Conservation (phyloP, 2,888 invertebrate genomes). For the Microctonus aethiopoides region DNA sequence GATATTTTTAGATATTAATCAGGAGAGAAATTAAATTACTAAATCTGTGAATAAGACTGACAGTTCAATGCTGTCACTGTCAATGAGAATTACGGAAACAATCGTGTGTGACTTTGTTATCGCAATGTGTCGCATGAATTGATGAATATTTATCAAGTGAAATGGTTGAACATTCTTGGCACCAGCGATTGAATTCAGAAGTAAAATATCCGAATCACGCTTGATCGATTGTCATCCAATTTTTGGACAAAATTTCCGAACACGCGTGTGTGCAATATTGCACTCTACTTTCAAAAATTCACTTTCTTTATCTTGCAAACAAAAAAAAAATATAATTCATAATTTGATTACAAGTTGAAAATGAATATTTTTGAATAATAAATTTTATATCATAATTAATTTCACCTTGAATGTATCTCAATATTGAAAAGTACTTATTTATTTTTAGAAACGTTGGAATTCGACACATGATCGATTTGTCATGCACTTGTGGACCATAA, state of each 20-base stretch:
- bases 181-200: neutral
- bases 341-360: too few relatives aligned
- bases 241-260: neutral
- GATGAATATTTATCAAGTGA: slow-evolving; percentile 47
- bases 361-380: too few relatives aligned
- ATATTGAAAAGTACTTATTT: neutral
- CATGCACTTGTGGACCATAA: neutral
- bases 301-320: neutral
- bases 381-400: too few relatives aligned
- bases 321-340: neutral
- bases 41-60: neutral
- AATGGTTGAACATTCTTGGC: slow-evolving; percentile 31
- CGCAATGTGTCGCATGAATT: slow-evolving; percentile 19
- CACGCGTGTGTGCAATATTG: neutral
- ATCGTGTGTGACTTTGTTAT: neutral
- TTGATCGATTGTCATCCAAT: slow-evolving; percentile 13
- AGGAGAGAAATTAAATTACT: neutral
- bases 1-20: neutral
- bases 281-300: neutral
- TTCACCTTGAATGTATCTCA: too few relatives aligned
- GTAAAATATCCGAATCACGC: neutral
- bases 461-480: neutral
- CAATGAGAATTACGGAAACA: slow-evolving; percentile 7
- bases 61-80: neutral
- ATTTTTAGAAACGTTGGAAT: neutral